Evolutionary conservation across 1,140 invertebrate species (phyloP).

Genomic region (Vanessa atalanta): DNA sequence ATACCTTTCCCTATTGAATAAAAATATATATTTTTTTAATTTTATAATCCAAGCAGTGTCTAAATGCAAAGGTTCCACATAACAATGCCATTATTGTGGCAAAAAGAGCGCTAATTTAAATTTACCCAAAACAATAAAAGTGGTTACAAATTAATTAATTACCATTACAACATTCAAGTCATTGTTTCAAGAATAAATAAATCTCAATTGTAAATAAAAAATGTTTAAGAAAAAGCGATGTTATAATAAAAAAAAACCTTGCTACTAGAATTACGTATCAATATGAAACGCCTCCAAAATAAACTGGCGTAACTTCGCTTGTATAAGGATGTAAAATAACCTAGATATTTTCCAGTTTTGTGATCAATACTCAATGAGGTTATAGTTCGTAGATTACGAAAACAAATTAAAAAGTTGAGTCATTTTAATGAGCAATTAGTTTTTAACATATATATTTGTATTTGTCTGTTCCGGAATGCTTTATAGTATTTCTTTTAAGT

Average conservation of each 20-base stretch:
- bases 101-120: too few species aligned
- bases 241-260: too few species aligned
- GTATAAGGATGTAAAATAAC: not conserved
- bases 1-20: slow-evolving; percentile 30
- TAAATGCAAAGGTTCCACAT: too few species aligned
- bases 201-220: not conserved
- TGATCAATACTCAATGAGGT: slow-evolving; percentile 6
- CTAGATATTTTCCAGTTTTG: not conserved
- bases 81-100: too few species aligned
- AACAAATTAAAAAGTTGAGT: slow-evolving; percentile 18
- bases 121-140: too few species aligned
- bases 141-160: too few species aligned
- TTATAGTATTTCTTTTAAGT: slow-evolving; percentile 63
- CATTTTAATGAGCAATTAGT: slow-evolving; percentile 34
- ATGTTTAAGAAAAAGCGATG: not conserved
- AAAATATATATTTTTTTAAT: not conserved
- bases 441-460: slow-evolving; percentile 36
- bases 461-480: slow-evolving; percentile 30
- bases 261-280: not conserved
- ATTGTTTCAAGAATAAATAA: not conserved
- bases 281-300: too few species aligned
- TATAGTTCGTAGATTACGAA: slow-evolving; percentile 1
- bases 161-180: not conserved
- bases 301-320: too few species aligned
- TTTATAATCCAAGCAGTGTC: not conserved